Conservation (phyloP, 2,888 invertebrate genomes). For the Abrostola triplasia region DNA sequence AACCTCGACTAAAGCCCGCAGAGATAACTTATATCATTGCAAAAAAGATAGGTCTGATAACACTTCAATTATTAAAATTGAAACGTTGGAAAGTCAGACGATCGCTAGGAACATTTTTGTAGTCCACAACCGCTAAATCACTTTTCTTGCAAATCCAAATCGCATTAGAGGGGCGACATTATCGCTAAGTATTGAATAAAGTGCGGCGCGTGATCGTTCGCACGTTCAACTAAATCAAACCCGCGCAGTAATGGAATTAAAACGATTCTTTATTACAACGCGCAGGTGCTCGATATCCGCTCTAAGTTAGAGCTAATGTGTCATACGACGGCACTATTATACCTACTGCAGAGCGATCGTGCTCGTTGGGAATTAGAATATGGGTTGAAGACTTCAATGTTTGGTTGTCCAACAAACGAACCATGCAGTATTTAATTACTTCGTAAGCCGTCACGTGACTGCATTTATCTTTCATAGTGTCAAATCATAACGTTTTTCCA, state of each 20-base stretch:
- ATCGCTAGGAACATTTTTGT: constrained; percentile 2
- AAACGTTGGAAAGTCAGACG: background rate
- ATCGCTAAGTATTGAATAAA: constrained; percentile 55
- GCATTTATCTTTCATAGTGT: too few relatives aligned
- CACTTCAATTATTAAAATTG: background rate
- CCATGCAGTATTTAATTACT: too few relatives aligned
- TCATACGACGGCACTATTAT: constrained; percentile 3
- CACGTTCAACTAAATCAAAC: constrained; percentile 59
- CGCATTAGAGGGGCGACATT: constrained; percentile 51
- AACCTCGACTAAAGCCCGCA: too few relatives aligned
- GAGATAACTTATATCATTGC: too few relatives aligned
- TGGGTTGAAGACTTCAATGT: too few relatives aligned
- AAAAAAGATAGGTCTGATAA: background rate
- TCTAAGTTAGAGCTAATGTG: constrained; percentile 27
- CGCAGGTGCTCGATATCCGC: constrained; percentile 48
- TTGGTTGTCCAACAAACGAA: too few relatives aligned
- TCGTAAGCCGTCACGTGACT: too few relatives aligned
- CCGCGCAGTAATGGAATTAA: constrained; percentile 57
- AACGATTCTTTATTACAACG: constrained; percentile 39
- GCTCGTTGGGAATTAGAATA: too few relatives aligned
- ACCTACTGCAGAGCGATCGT: background rate
- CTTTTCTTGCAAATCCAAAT: constrained; percentile 34
- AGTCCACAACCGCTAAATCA: constrained; percentile 34
- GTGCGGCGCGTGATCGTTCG: constrained; percentile 47
- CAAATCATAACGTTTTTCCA: too few relatives aligned